phyloP scores from a whole-genome alignment of 2,797 vertebrate species.

The Clarias laeviceps region DNA sequence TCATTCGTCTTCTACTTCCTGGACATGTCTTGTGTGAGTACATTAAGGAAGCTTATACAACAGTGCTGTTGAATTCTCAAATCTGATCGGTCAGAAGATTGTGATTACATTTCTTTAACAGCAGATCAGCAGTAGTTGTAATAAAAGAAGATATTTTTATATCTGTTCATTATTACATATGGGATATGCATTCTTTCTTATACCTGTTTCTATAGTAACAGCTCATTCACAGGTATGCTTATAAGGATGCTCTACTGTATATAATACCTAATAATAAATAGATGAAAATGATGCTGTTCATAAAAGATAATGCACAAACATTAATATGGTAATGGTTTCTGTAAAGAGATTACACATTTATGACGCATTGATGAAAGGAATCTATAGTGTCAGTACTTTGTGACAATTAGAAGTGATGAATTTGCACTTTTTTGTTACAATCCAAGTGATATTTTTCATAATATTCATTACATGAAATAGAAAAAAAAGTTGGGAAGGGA shows the following conservation, averaged over 20 bases:
- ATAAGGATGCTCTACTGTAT: neutral
- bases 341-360: neutral
- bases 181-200: neutral
- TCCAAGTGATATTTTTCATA: neutral
- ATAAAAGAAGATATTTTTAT: neutral
- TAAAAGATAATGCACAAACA: neutral
- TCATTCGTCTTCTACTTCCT: neutral
- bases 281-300: neutral
- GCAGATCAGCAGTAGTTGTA: neutral
- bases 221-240: neutral
- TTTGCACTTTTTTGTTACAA: neutral
- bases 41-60: neutral
- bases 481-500: neutral
- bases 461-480: neutral
- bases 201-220: neutral
- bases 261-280: neutral
- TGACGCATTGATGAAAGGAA: neutral
- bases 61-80: neutral
- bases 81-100: neutral
- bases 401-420: neutral
- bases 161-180: neutral
- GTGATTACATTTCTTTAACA: neutral
- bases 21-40: neutral
- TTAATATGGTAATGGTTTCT: neutral
- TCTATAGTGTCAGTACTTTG: neutral